Percentiles rank a stretch among this genome's conserved stretches.
Conservation (phyloP, 1,140 invertebrate species). For the Pomacea maculata region DNA sequence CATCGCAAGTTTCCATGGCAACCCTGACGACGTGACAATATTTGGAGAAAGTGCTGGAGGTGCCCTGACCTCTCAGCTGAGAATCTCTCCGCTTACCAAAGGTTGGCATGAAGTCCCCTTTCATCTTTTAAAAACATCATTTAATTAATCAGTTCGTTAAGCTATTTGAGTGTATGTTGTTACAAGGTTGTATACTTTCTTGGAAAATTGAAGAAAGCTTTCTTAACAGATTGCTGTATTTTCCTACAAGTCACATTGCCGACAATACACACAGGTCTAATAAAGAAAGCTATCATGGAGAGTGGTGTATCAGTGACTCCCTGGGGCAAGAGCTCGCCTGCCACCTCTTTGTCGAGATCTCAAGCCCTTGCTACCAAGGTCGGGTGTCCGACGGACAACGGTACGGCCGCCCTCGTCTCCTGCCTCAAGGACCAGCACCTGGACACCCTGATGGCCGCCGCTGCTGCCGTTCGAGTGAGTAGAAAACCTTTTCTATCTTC, state of each 20-base stretch:
- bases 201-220: no score
- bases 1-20: constrained; percentile 87
- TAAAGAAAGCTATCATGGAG: constrained; percentile 8
- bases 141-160: not conserved
- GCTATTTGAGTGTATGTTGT: not conserved
- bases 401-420: not conserved
- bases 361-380: not conserved
- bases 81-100: constrained; percentile 41
- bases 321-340: not conserved
- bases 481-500: not conserved
- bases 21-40: constrained; percentile 84
- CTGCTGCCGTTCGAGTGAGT: not conserved
- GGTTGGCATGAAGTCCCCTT: not conserved
- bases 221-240: no score
- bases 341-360: not conserved
- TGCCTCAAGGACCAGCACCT: not conserved
- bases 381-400: not conserved
- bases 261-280: not conserved
- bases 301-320: constrained; percentile 1
- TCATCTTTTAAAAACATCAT: not conserved
- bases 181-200: not conserved
- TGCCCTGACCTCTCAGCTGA: constrained; percentile 38
- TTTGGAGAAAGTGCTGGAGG: constrained; percentile 93
- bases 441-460: not conserved
- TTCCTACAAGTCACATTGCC: not conserved